These are phyloP conservation scores for Ephydatia muelleri DNA, from an alignment of 37 sponge, comb jelly and placozoan species.

Conservation along the genomic window DNA sequence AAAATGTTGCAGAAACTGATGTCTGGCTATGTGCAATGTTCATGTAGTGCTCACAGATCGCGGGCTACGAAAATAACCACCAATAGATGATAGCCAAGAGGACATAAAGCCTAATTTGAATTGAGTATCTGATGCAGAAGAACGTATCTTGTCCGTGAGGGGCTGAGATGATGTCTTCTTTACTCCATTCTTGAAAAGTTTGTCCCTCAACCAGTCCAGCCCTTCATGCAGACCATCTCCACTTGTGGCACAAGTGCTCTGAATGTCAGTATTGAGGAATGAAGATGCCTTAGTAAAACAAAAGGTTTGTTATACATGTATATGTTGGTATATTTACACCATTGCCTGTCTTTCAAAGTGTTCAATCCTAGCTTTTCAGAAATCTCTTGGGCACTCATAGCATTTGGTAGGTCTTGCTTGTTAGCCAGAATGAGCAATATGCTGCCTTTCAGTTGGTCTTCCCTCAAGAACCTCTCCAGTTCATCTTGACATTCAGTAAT, in stretches of 20 bases:
- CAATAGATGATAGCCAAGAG: not conserved
- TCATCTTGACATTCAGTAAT: slow-evolving; percentile 34
- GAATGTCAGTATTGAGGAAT: slow-evolving; percentile 51
- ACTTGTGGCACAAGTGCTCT: slow-evolving; percentile 67
- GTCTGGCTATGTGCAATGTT: not conserved
- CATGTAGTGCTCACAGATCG: not conserved
- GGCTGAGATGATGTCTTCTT: slow-evolving; percentile 61
- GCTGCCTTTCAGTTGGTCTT: slow-evolving; percentile 24
- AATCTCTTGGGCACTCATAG: slow-evolving; percentile 21
- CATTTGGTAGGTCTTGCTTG: too few species aligned
- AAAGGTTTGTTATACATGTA: not conserved
- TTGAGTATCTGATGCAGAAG: not conserved
- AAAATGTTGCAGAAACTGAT: not conserved
- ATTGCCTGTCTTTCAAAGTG: slow-evolving; percentile 20
- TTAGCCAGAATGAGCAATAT: too few species aligned
- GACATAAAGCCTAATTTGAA: not conserved
- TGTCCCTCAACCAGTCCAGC: slow-evolving; percentile 56
- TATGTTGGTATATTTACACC: slow-evolving; percentile 29
- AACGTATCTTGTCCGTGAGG: slow-evolving; percentile 32
- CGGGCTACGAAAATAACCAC: not conserved
- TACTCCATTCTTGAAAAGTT: slow-evolving; percentile 30
- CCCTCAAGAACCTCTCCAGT: slow-evolving; percentile 50
- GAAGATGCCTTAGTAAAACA: not conserved
- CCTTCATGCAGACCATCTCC: slow-evolving; percentile 90
- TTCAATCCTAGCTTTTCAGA: slow-evolving; percentile 38